These are phyloP conservation scores for Podarcis raffonei DNA, from an alignment of 2,113 vertebrate genomes.

Conservation along the genomic window DNA sequence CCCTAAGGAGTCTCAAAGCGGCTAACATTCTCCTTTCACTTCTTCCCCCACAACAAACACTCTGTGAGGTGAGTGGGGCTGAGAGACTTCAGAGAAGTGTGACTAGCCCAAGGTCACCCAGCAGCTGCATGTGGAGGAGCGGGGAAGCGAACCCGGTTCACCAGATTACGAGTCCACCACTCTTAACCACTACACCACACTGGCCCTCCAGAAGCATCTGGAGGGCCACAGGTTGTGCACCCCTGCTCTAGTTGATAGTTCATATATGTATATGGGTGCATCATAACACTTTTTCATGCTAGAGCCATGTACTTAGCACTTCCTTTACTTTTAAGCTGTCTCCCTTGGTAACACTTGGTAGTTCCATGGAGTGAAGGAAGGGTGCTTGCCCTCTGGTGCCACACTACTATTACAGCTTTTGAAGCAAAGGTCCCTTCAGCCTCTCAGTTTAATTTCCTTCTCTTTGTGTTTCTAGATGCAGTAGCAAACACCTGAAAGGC, in stretches of 20 bases:
- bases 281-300: not conserved
- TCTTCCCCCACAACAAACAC: too few species aligned
- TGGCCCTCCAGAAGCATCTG: too few species aligned
- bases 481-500: not conserved
- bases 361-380: not conserved
- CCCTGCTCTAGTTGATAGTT: not conserved
- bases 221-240: too few species aligned
- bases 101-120: too few species aligned
- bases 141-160: too few species aligned
- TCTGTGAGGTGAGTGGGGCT: too few species aligned
- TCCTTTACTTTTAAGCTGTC: not conserved
- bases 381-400: not conserved
- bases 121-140: too few species aligned
- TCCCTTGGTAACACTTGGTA: not conserved
- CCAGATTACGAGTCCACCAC: too few species aligned
- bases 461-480: constrained; percentile 11
- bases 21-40: too few species aligned
- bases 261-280: not conserved
- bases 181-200: too few species aligned
- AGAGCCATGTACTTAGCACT: not conserved
- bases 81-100: too few species aligned
- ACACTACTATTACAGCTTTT: not conserved
- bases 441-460: not conserved
- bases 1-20: too few species aligned
- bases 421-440: not conserved